A percentile compares a stretch with the other conserved stretches of the same genome.
Evolutionary conservation across 2,797 vertebrate species (phyloP).

Genomic region (Sebastolobus altivelis): DNA sequence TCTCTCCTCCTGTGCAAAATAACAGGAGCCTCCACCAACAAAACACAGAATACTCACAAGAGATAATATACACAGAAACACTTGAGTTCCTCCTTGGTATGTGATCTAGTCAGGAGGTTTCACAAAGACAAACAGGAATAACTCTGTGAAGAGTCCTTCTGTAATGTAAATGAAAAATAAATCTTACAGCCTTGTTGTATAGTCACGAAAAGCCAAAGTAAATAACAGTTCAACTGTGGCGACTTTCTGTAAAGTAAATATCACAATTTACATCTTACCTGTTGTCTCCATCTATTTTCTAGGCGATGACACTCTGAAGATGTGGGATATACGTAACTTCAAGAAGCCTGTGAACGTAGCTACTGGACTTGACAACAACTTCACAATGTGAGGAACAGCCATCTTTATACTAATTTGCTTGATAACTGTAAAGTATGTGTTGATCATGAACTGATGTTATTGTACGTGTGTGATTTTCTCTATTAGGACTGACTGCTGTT

Average conservation of each 20-base stretch:
- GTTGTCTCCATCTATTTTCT: conserved; percentile 25
- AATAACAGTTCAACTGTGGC: conserved; percentile 1
- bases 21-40: conserved; percentile 8
- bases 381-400: conserved; percentile 90
- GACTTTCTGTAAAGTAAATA: conserved; percentile 11
- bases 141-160: conserved; percentile 33
- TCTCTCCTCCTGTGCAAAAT: conserved; percentile 41
- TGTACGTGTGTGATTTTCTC: conserved; percentile 23
- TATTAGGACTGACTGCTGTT: conserved; percentile 96
- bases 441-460: conserved; percentile 13
- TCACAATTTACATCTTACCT: conserved; percentile 9
- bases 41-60: not conserved
- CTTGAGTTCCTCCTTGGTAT: conserved; percentile 4
- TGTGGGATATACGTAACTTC: conserved; percentile 97
- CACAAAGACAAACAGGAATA: conserved; percentile 48
- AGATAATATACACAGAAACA: conserved; percentile 15
- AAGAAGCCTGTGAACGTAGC: conserved; percentile 92
- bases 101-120: conserved; percentile 33
- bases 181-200: conserved; percentile 1
- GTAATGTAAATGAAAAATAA: conserved; percentile 45
- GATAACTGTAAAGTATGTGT: not conserved
- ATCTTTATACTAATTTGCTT: not conserved
- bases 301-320: conserved; percentile 98
- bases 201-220: conserved; percentile 2
- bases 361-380: conserved; percentile 89